phyloP scores from a whole-genome alignment of 2,797 vertebrate species.

The Urophycis tenuis region DNA sequence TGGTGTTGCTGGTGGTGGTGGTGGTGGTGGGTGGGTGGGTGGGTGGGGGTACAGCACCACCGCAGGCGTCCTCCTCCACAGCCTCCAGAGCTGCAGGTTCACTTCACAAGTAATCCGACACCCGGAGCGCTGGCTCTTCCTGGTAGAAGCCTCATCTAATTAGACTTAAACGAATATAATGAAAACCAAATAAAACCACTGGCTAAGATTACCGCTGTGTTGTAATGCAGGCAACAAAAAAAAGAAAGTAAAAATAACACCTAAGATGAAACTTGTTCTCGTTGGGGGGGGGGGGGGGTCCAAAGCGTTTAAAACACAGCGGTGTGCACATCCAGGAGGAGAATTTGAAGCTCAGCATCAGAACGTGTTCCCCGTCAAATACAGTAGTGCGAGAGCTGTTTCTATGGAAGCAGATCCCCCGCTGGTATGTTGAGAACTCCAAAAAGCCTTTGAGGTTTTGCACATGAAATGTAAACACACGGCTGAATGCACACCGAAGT shows the following conservation, averaged over 20 bases:
- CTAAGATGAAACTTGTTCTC: not conserved
- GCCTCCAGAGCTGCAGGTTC: not conserved
- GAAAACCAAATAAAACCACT: not conserved
- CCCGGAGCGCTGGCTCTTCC: not conserved
- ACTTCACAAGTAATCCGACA: not conserved
- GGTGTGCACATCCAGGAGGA: not conserved
- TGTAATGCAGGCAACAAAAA: not conserved
- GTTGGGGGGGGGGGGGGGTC: not conserved
- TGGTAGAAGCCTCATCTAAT: not conserved
- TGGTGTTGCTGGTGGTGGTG: not conserved
- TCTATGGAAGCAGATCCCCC: too few species aligned
- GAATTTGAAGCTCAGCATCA: constrained; percentile 39
- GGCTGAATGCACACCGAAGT: too few species aligned
- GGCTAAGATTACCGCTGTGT: not conserved
- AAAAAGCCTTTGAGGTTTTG: too few species aligned
- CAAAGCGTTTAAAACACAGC: not conserved
- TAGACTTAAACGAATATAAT: not conserved
- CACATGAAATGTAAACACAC: too few species aligned
- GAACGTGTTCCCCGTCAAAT: constrained; percentile 50
- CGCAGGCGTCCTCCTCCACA: too few species aligned
- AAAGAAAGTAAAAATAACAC: not conserved
- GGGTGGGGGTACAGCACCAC: not conserved
- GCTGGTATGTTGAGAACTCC: too few species aligned
- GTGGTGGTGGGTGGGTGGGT: too few species aligned
- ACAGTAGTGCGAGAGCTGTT: constrained; percentile 42